A percentile compares a stretch with the other conserved stretches of the same genome.
Evolutionary conservation across 92 coral and sea anemone species (phyloP).

Genomic region (Heteractis magnifica): DNA sequence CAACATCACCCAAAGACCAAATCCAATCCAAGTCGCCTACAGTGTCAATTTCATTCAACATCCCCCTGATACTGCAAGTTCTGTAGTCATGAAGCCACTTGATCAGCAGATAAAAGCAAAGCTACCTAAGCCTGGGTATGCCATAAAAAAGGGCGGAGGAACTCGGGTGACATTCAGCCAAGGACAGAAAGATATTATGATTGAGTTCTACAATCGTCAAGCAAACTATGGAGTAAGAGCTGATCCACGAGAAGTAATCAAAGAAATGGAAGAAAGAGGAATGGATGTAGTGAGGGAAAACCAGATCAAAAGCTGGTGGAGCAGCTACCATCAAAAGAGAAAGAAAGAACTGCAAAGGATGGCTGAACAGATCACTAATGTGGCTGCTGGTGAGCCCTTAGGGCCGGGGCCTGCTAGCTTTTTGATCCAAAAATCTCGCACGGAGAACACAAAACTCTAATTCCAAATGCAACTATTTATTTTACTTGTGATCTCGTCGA

Average conservation of each 20-base stretch:
- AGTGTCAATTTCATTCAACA: too few species aligned
- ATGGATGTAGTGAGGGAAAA: background rate
- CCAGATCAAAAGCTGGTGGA: conserved; percentile 36
- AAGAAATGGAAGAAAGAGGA: conserved; percentile 12
- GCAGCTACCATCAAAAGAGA: conserved; percentile 23
- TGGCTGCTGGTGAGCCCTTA: too few species aligned
- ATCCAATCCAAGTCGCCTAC: too few species aligned
- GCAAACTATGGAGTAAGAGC: conserved; percentile 19
- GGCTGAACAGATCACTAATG: background rate
- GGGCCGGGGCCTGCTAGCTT: too few species aligned
- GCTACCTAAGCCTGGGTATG: conserved; percentile 1
- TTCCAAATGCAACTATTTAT: too few species aligned
- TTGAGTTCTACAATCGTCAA: conserved; percentile 21
- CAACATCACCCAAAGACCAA: too few species aligned
- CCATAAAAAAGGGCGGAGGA: conserved; percentile 16
- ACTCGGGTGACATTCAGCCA: background rate
- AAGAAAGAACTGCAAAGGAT: conserved; percentile 5
- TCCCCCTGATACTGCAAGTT: too few species aligned
- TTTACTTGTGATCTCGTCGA: too few species aligned
- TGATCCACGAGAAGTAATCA: conserved; percentile 7
- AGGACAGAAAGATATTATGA: conserved; percentile 35
- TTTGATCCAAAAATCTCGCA: too few species aligned
- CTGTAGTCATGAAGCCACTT: too few species aligned
- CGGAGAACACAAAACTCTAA: too few species aligned
- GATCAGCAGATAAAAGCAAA: background rate